These are phyloP conservation scores for Pheosia gnoma DNA, from an alignment of 2,888 invertebrate species.

Conservation along the genomic window DNA sequence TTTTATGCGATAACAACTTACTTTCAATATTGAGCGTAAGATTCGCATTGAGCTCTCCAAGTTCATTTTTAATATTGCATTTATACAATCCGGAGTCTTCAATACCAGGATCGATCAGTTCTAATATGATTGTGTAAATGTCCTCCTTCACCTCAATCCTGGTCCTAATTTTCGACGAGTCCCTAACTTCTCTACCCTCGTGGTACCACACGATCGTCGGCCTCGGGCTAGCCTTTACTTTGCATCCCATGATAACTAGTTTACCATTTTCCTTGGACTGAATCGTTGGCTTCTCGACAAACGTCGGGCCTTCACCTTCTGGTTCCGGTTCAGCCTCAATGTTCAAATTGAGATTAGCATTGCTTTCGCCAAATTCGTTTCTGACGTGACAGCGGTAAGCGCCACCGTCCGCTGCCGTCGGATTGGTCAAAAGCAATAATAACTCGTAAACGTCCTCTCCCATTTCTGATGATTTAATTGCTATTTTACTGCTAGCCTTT, in stretches of 20 bases:
- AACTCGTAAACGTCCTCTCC: conserved; percentile 95
- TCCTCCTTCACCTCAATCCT: conserved; percentile 90
- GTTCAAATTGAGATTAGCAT: conserved; percentile 97
- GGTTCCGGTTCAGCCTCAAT: conserved; percentile 98
- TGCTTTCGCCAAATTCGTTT: conserved; percentile 98
- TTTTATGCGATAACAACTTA: conserved; percentile 76
- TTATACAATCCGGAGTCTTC: conserved; percentile 99
- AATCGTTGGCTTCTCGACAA: conserved; percentile 95
- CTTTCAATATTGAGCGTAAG: conserved; percentile 99
- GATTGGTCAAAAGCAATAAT: conserved; percentile 85
- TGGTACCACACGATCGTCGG: conserved; percentile 82
- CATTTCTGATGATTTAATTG: conserved; percentile 89
- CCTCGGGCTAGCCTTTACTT: conserved; percentile 79
- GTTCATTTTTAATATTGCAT: conserved; percentile 97
- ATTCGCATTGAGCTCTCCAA: conserved; percentile 98
- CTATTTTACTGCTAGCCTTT: conserved; percentile 93
- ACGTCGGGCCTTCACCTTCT: conserved; percentile 96
- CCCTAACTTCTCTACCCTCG: conserved; percentile 87
- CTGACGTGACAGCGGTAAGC: conserved; percentile 94
- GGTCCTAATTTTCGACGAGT: conserved; percentile 92
- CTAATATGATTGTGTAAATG: conserved; percentile 93
- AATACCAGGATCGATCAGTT: conserved; percentile 94
- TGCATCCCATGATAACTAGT: conserved; percentile 80
- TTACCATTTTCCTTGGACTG: conserved; percentile 87
- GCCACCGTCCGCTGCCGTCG: conserved; percentile 82